Percentiles rank a stretch among this genome's conserved stretches.
Conservation (phyloP, 2,797 vertebrate genomes). For the Erithacus rubecula region DNA sequence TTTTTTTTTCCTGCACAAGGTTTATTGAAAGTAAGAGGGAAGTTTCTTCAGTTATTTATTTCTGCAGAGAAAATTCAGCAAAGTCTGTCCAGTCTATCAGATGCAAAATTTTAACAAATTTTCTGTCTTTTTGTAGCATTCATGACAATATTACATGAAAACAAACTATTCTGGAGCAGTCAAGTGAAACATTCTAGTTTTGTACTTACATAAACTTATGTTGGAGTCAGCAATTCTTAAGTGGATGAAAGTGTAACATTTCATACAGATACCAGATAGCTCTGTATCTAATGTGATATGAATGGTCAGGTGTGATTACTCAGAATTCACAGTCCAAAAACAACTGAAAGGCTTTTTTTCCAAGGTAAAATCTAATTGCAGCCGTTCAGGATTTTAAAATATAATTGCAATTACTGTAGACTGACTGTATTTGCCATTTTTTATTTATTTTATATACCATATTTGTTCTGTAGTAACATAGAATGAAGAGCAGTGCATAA, state of each 20-base stretch:
- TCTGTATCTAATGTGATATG: accelerated
- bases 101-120: not conserved
- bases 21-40: not conserved
- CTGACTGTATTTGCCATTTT: not conserved
- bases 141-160: not conserved
- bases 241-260: not conserved
- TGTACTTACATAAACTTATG: not conserved
- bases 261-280: not conserved
- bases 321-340: not conserved
- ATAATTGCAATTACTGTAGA: not conserved
- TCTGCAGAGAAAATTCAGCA: not conserved
- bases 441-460: not conserved
- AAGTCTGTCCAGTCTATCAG: not conserved
- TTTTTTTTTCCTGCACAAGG: not conserved
- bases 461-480: not conserved
- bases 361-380: not conserved
- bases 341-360: not conserved
- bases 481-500: not conserved
- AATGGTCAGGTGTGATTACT: not conserved
- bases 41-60: not conserved
- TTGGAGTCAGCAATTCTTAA: not conserved
- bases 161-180: not conserved
- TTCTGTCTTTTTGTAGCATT: not conserved
- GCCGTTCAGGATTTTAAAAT: not conserved
- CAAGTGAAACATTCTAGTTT: not conserved